A percentile compares a stretch with the other conserved stretches of the same genome.
Evolutionary conservation across 2,113 vertebrate species (phyloP).

Genomic region (Pandion haliaetus): DNA sequence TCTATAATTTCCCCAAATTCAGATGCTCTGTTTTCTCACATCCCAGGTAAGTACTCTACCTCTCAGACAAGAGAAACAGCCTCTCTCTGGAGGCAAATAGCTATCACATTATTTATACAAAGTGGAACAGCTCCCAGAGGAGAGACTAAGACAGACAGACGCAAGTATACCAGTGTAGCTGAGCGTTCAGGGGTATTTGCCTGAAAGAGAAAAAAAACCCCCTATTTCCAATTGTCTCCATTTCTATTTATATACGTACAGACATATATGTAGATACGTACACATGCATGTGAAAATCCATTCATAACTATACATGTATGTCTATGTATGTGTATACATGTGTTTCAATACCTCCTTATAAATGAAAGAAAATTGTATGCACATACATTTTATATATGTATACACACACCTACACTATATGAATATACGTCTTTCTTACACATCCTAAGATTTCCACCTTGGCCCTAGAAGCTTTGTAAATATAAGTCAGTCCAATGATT

Average conservation of each 20-base stretch:
- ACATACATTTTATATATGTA: not conserved
- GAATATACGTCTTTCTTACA: not conserved
- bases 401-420: not conserved
- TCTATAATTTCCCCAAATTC: not conserved
- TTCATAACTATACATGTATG: not conserved
- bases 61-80: not conserved
- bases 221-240: not conserved
- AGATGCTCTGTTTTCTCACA: not conserved
- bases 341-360: not conserved
- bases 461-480: not conserved
- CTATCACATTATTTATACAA: not conserved
- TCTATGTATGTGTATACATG: fast-evolving
- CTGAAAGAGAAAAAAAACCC: not conserved
- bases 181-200: not conserved
- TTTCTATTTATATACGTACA: not conserved
- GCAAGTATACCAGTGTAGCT: not conserved
- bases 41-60: not conserved
- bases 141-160: not conserved
- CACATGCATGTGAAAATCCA: not conserved
- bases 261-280: not conserved
- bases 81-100: not conserved
- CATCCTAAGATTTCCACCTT: not conserved
- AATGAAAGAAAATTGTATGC: not conserved
- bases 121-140: constrained; percentile 35
- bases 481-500: not conserved